These are phyloP conservation scores for Masticophis lateralis DNA, from an alignment of 2,797 vertebrate genomes.

Conservation along the genomic window DNA sequence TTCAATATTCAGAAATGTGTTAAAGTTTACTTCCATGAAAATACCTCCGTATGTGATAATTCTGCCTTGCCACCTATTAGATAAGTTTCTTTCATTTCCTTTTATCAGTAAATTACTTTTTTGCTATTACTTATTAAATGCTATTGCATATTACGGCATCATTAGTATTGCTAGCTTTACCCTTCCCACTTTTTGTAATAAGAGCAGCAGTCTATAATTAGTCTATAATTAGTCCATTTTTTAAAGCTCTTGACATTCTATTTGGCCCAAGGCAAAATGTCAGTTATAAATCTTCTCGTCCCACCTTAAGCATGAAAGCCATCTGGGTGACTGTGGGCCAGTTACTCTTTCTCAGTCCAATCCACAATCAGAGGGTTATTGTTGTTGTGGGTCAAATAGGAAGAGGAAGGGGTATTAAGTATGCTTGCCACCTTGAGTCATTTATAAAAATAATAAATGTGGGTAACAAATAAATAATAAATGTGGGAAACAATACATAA, in stretches of 20 bases:
- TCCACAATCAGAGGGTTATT: neutral
- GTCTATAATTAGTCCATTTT: neutral
- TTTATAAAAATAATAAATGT: neutral
- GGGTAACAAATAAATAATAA: neutral
- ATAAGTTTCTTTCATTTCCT: neutral
- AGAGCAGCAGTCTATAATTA: neutral
- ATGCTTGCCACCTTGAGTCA: neutral
- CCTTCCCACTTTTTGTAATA: neutral
- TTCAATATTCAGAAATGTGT: neutral
- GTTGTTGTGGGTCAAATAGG: neutral
- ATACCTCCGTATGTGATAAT: neutral
- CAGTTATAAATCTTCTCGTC: neutral
- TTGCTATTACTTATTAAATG: conserved; percentile 22
- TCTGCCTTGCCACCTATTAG: neutral
- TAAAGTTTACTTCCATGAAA: neutral
- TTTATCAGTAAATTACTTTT: neutral
- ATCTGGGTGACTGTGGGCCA: neutral
- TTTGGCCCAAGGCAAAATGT: neutral
- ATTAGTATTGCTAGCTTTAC: neutral
- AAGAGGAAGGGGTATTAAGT: neutral
- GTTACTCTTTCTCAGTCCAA: neutral
- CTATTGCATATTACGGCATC: conserved; percentile 16
- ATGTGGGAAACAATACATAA: neutral
- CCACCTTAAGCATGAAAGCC: neutral
- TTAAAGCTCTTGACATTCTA: neutral